Base-by-base conservation (phyloP, 2,797 vertebrate genomes). In the Tenualosa thibaudeaui region DNA sequence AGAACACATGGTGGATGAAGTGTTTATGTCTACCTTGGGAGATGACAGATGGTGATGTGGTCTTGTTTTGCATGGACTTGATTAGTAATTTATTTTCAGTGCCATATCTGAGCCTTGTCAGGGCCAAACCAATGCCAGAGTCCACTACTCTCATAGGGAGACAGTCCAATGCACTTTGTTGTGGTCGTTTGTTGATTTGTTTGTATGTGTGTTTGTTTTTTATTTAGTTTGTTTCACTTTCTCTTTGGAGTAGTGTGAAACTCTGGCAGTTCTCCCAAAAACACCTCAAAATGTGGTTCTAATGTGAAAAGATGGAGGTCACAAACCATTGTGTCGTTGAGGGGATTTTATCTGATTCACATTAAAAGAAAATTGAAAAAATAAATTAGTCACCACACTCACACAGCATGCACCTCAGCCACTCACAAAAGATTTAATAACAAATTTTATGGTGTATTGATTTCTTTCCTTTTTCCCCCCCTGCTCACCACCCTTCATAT, bases 371-470 rank as follows among this genome's bases (percentile, higher is more conserved):
- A 94, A 92, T 93, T 92, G 89, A 92, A 91, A 86, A 88, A 92
- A 91, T 89, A 92, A 91, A 94, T 93, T 89, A 91, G 91, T 91
- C 87, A 86, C 89, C 89, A 85, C 54, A 56, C 54, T 88, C 88
- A 84, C 87, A 86, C 86, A 81, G 86, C 86, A 89, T 24, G 87
- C 82, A 86, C 88, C 86, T 85, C 86, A 90, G 90, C 89, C 92
- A 90, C 86, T 90, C 87, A 86, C 86, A 91, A 90, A 90, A 86
- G 89, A 88, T 92, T 94, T 93, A 92, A 94, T 94, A 92, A 92
- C 90, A 86, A 91, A 93, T 94, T 94, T 93, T 91, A 94, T 93
- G 87, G 90, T 71, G 86, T 90, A 95, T 94, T 92, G 91, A 94
- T 93, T 94, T 93, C 88, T 90, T 87, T 65, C 83, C n/a, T n/a